Percentiles rank a stretch among this genome's conserved stretches.
These are phyloP conservation scores for Tor tambroides DNA, from an alignment of 2,113 vertebrate genomes.

Conservation along the genomic window DNA sequence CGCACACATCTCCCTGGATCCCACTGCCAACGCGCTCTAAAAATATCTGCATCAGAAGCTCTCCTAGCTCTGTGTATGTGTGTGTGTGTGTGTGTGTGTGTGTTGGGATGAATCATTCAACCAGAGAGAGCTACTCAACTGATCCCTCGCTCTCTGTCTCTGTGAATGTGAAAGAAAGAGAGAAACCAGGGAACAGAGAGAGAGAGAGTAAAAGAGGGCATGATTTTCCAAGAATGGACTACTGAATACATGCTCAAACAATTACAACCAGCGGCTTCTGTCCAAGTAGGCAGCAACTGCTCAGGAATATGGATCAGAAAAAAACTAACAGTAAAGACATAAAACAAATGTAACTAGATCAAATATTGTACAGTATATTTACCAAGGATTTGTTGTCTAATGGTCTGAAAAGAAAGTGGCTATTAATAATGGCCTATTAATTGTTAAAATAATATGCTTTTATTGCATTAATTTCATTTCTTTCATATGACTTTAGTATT, in stretches of 20 bases:
- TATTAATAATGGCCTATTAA: background rate
- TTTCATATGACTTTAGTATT: background rate
- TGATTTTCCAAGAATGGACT: conserved; percentile 29
- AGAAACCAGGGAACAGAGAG: background rate
- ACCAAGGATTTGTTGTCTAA: background rate
- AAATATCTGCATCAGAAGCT: conserved; percentile 59
- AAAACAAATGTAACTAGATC: background rate
- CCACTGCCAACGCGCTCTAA: conserved; percentile 57
- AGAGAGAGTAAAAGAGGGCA: conserved; percentile 2
- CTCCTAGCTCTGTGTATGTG: conserved; percentile 34
- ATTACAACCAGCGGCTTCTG: background rate
- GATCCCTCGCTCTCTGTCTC: conserved; percentile 25
- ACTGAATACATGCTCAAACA: conserved; percentile 1
- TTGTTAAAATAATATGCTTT: background rate
- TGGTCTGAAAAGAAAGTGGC: background rate
- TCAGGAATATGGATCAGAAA: background rate
- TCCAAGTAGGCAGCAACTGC: background rate
- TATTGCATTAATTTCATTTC: background rate
- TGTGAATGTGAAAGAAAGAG: conserved; percentile 20
- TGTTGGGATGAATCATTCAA: conserved; percentile 51
- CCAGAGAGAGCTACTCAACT: conserved; percentile 48
- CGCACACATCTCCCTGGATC: conserved; percentile 36
- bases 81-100: conserved; percentile 27
- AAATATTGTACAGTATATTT: background rate
- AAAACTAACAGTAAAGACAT: background rate